phyloP scores from a whole-genome alignment of 1,140 invertebrate species.

The Drosophila serrata region DNA sequence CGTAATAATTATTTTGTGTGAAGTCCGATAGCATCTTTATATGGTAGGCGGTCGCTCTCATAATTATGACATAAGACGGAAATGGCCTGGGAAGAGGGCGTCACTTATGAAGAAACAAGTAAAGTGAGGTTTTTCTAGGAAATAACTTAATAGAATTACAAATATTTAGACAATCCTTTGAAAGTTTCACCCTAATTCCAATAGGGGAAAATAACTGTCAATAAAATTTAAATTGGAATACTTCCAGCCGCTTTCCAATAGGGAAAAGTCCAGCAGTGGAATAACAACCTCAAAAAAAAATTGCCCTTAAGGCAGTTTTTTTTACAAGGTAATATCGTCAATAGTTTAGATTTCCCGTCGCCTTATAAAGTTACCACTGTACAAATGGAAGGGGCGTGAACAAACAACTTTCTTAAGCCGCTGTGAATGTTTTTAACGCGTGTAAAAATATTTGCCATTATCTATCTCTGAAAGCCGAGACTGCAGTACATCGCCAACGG shows the following conservation, averaged over 20 bases:
- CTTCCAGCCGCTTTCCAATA: background rate
- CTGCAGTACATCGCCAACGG: conserved; percentile 53
- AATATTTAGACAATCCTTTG: background rate
- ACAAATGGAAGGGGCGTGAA: conserved; percentile 67
- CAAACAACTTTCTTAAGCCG: conserved; percentile 72
- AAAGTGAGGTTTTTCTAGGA: background rate
- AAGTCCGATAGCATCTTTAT: conserved; percentile 72
- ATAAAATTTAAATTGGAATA: background rate
- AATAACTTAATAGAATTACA: background rate
- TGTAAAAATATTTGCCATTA: conserved; percentile 75
- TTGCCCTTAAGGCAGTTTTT: background rate
- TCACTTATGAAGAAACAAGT: background rate
- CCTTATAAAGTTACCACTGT: conserved; percentile 13
- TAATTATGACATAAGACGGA: conserved; percentile 70
- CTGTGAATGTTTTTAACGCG: conserved; percentile 53
- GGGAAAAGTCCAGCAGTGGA: background rate
- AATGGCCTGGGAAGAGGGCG: conserved; percentile 25
- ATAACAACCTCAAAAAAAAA: background rate
- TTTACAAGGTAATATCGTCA: conserved; percentile 1
- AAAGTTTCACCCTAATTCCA: no score
- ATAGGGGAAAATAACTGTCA: background rate
- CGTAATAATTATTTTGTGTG: conserved; percentile 69
- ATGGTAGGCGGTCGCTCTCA: conserved; percentile 54
- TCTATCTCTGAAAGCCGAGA: conserved; percentile 59
- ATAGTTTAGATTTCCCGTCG: conserved; percentile 2